Evolutionary conservation across 1,140 invertebrate species (phyloP).

Genomic region (Rhopalosiphum padi): DNA sequence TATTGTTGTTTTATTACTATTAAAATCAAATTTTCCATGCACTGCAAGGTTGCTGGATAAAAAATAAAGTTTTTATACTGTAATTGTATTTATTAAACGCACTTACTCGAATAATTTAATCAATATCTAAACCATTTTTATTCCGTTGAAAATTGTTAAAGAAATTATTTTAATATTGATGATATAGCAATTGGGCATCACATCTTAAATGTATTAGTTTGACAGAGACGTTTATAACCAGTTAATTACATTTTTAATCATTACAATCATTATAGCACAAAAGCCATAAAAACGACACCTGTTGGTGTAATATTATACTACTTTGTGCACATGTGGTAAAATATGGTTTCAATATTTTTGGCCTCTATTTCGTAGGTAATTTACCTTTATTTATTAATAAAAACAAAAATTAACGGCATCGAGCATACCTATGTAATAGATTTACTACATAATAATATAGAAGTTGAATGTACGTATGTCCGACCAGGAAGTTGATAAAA

Average conservation of each 20-base stretch:
- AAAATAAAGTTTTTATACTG: too few relatives aligned
- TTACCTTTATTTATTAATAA: neutral
- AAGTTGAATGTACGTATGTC: neutral
- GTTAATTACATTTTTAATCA: neutral
- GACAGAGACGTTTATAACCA: neutral
- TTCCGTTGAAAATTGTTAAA: too few relatives aligned
- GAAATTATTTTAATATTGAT: too few relatives aligned
- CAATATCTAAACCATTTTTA: too few relatives aligned
- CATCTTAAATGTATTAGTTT: too few relatives aligned
- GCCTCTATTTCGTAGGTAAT: neutral
- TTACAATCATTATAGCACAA: neutral
- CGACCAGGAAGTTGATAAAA: neutral
- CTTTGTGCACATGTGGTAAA: neutral
- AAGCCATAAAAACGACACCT: neutral
- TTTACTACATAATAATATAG: neutral
- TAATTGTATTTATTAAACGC: too few relatives aligned
- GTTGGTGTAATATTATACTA: neutral
- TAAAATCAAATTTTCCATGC: too few relatives aligned
- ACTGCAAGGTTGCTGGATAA: too few relatives aligned
- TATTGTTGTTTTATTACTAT: too few relatives aligned
- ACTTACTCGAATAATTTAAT: too few relatives aligned
- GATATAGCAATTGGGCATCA: too few relatives aligned
- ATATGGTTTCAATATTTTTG: neutral
- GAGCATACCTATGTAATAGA: neutral
- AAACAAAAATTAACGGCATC: neutral